Percentiles rank a stretch among this genome's conserved stretches.
These are phyloP conservation scores for Drosophila histrio DNA, from an alignment of 2,888 invertebrate species.

Conservation along the genomic window DNA sequence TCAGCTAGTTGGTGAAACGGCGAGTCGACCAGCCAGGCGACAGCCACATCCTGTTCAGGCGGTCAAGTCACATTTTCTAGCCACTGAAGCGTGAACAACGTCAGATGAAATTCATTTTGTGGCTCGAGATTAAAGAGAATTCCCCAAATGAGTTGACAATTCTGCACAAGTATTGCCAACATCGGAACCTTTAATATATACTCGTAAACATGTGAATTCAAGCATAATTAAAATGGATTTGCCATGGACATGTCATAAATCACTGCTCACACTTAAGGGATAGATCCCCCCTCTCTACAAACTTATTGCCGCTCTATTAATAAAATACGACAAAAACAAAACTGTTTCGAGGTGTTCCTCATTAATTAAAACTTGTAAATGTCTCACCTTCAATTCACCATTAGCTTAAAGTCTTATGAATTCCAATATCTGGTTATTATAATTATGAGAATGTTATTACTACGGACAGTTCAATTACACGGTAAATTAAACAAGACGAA, in stretches of 20 bases:
- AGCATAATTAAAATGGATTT: slow-evolving; percentile 65
- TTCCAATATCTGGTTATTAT: neutral
- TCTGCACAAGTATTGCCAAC: neutral
- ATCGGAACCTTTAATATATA: slow-evolving; percentile 22
- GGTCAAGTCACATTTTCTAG: slow-evolving; percentile 27
- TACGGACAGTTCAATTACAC: slow-evolving; percentile 1
- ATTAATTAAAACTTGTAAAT: slow-evolving; percentile 7
- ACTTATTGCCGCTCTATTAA: neutral
- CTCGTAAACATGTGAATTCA: slow-evolving; percentile 31
- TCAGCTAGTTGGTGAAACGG: neutral
- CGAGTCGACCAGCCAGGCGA: slow-evolving; percentile 27
- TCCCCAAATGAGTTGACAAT: slow-evolving; percentile 59
- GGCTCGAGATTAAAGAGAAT: slow-evolving; percentile 55
- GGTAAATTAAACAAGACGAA: neutral
- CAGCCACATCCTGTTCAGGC: slow-evolving; percentile 41
- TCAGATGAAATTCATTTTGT: slow-evolving; percentile 60
- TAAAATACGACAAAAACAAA: neutral
- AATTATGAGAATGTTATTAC: neutral
- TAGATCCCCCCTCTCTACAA: neutral
- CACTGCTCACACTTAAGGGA: slow-evolving; percentile 27
- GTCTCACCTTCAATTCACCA: neutral
- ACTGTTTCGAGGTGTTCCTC: neutral
- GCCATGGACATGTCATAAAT: slow-evolving; percentile 50
- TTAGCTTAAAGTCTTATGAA: neutral
- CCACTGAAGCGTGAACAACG: slow-evolving; percentile 59